Conservation (phyloP, 1,140 invertebrate genomes). For the Platorchestia sp. region DNA sequence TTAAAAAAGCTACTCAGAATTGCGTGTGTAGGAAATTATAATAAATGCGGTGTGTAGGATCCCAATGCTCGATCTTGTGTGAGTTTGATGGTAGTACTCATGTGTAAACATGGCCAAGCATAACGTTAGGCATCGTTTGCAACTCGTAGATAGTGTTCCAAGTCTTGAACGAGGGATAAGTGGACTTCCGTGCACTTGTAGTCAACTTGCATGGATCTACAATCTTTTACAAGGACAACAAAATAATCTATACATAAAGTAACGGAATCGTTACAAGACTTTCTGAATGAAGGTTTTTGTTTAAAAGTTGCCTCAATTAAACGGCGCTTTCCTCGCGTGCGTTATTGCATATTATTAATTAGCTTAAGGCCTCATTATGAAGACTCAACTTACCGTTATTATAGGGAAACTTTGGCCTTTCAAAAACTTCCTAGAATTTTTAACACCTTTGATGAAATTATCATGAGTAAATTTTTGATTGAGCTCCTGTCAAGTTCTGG, state of each 20-base stretch:
- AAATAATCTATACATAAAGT: too few relatives aligned
- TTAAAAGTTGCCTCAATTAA: too few relatives aligned
- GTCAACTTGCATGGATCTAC: background rate
- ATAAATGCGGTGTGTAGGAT: background rate
- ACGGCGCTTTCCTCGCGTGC: too few relatives aligned
- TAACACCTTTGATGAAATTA: background rate
- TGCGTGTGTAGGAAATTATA: too few relatives aligned
- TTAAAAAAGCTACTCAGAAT: background rate
- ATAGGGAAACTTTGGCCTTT: background rate
- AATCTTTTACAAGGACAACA: too few relatives aligned
- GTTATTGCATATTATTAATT: too few relatives aligned
- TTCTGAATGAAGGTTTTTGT: too few relatives aligned
- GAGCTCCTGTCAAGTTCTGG: background rate
- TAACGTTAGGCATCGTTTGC: background rate
- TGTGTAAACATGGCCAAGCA: background rate
- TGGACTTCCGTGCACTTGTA: background rate
- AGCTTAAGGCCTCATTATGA: too few relatives aligned
- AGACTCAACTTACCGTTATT: background rate
- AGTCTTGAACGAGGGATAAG: background rate
- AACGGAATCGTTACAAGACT: too few relatives aligned
- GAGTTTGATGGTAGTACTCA: background rate
- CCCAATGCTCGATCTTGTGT: background rate
- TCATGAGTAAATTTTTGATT: background rate
- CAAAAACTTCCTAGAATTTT: background rate
- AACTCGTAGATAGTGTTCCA: background rate